phyloP scores from a whole-genome alignment of 2,797 vertebrate genomes.

The Enteromius viviparus region DNA sequence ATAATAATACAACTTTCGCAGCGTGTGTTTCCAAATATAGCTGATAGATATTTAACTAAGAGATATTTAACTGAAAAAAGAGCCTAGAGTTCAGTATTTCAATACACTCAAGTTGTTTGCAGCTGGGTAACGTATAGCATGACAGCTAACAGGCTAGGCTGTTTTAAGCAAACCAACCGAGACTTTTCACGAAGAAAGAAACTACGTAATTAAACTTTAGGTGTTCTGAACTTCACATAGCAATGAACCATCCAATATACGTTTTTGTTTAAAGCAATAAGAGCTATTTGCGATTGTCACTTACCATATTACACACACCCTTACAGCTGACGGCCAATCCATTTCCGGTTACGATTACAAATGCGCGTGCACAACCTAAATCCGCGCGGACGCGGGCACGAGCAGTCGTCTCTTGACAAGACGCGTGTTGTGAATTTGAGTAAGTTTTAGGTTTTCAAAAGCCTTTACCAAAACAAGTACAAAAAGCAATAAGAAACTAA shows the following conservation, averaged over 20 bases:
- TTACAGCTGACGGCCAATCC: background rate
- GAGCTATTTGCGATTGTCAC: background rate
- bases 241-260: accelerated
- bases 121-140: conserved; percentile 2
- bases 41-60: too few relatives aligned
- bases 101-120: background rate
- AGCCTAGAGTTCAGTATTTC: background rate
- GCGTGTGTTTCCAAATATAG: background rate
- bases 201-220: too few relatives aligned
- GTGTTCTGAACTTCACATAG: background rate
- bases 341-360: background rate
- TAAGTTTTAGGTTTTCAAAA: background rate
- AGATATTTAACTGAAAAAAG: too few relatives aligned
- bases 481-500: background rate
- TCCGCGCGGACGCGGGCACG: background rate
- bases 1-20: background rate
- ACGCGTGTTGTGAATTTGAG: background rate
- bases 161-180: background rate
- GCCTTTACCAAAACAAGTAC: background rate
- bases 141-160: conserved; percentile 2
- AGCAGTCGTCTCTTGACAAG: background rate
- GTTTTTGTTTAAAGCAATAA: background rate
- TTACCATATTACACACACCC: background rate
- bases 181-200: background rate
- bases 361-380: background rate